phyloP scores from a whole-genome alignment of 2,888 invertebrate genomes.

The Heliconius charithonia region DNA sequence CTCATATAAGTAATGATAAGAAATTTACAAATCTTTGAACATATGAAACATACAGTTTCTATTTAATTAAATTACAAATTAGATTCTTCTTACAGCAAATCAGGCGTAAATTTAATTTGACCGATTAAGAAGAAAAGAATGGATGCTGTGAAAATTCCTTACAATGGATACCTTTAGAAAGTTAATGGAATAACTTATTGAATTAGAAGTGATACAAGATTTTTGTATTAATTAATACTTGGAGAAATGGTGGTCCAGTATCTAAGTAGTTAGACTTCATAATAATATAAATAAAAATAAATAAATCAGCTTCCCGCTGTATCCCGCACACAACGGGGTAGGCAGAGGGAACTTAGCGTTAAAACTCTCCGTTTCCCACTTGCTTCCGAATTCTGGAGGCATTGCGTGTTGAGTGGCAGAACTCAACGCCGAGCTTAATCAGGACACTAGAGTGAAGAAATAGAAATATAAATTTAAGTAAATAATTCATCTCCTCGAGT shows the following conservation, averaged over 20 bases:
- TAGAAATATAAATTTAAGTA: too few relatives aligned
- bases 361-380: too few relatives aligned
- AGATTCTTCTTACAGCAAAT: conserved; percentile 3
- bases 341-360: too few relatives aligned
- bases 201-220: conserved; percentile 11
- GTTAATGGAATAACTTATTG: conserved; percentile 33
- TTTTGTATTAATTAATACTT: not conserved
- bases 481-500: too few relatives aligned
- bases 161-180: conserved; percentile 30
- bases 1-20: not conserved
- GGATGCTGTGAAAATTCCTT: conserved; percentile 4
- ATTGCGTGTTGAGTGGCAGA: too few relatives aligned
- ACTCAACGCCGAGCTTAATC: too few relatives aligned
- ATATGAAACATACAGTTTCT: not conserved
- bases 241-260: not conserved
- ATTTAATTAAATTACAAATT: not conserved
- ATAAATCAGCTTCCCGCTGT: too few relatives aligned
- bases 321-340: too few relatives aligned
- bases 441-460: too few relatives aligned
- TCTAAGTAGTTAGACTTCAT: too few relatives aligned
- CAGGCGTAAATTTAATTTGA: conserved; percentile 27
- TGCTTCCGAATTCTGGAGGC: too few relatives aligned
- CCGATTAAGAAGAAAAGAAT: conserved; percentile 24
- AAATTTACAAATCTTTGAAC: not conserved
- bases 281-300: too few relatives aligned